phyloP scores from a whole-genome alignment of 1,140 invertebrate genomes.

The Frieseomelitta varia region DNA sequence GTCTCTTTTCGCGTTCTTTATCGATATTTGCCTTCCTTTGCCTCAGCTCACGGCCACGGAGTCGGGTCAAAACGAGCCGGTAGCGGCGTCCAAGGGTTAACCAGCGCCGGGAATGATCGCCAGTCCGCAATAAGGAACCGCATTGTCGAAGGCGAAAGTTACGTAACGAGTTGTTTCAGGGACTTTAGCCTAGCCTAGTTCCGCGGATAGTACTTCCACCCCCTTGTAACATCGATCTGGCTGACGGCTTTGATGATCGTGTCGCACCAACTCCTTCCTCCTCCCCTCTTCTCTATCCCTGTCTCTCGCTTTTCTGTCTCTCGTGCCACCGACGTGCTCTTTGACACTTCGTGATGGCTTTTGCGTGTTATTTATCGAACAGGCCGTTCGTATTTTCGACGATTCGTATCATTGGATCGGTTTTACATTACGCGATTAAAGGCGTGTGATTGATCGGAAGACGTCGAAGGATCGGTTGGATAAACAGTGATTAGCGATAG shows the following conservation, averaged over 20 bases:
- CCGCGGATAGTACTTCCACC: constrained; percentile 40
- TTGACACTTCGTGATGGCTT: constrained; percentile 5
- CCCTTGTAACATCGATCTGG: constrained; percentile 38
- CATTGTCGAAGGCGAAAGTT: constrained; percentile 41
- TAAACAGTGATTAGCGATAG: neutral
- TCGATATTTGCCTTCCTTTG: too few species aligned
- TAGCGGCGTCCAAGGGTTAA: neutral
- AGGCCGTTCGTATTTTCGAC: constrained; percentile 30
- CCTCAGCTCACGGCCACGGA: too few species aligned
- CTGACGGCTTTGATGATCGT: constrained; percentile 41
- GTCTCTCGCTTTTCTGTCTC: neutral
- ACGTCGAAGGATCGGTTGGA: neutral
- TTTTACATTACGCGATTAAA: neutral
- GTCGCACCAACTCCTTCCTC: neutral
- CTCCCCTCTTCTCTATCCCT: neutral
- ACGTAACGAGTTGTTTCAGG: constrained; percentile 53
- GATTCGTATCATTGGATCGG: neutral
- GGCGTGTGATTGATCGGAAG: neutral
- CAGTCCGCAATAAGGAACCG: constrained; percentile 30
- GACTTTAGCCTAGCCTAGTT: constrained; percentile 54
- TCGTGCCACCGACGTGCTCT: neutral
- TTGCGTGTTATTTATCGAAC: constrained; percentile 19
- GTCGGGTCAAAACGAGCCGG: neutral
- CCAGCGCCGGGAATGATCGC: neutral
- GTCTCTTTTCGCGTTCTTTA: too few species aligned